Evolutionary conservation across 2,888 invertebrate species (phyloP), one percentile per base, ranked within the genome.

Genomic region (Lingula anatina): DNA sequence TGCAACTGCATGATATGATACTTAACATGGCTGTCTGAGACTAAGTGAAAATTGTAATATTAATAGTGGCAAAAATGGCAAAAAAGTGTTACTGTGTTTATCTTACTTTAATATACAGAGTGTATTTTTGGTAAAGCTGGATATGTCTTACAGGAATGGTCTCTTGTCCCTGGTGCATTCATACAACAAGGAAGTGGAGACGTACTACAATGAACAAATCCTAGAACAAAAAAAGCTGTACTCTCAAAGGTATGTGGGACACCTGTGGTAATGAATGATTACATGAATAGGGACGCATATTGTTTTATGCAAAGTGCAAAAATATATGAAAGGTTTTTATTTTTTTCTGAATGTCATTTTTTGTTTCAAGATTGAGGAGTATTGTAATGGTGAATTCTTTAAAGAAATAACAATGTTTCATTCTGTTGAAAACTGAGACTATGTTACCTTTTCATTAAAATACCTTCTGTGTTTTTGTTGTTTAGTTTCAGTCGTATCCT

Each of bases 151-250:
- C 51, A 72, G 73, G 47, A 68, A 68, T 44, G 67, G 68, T 21
- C 79, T 95, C 3, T 79, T 96, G 67, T 89, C 90, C 62, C 80
- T 94, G 49, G 84, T 95, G 44, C 81, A 71, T 41, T 52, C 72
- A 40, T 76, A 76, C 70, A 92, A 93, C 74, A 87, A 89, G 0
- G 88, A 88, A 44, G 90, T 92, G 65, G 90, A 90, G 71, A 83
- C 85, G 56, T 87, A 86, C 65, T 95, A 95, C 74, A 83, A 87
- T 55, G 89, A 88, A 68, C 88, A 92, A 80, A 89, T 92, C 60
- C 83, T 86, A 50, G 89, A 91, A 55, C 84, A 92, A 62, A 91
- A 90, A 78, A 83, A 83, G 61, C 78, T 84, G 0, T 90, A 90
- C 75, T 79, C 80, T 23, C 77, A 79, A 57, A 78, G 79, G 78